phyloP scores from a whole-genome alignment of 2,888 invertebrate genomes.

The Pemphredon lugubris region DNA sequence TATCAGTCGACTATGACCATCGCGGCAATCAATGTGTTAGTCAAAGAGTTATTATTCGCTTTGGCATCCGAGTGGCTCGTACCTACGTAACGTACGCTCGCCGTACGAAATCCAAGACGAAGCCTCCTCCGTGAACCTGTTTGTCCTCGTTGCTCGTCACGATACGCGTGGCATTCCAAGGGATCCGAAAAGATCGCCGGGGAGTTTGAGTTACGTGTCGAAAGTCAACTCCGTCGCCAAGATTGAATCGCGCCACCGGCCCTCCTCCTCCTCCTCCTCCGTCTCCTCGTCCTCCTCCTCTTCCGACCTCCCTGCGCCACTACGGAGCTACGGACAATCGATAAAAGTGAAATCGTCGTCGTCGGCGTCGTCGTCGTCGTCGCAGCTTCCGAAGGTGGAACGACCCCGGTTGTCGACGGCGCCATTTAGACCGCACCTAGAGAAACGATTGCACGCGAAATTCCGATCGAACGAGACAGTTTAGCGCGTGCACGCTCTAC shows the following conservation, averaged over 20 bases:
- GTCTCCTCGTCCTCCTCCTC: constrained; percentile 34
- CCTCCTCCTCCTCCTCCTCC: constrained; percentile 39
- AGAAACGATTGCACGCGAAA: constrained; percentile 29
- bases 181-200: no score
- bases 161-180: background rate
- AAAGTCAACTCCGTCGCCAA: constrained; percentile 9
- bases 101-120: no score
- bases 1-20: no score
- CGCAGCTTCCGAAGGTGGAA: constrained; percentile 63
- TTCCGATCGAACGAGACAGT: no score
- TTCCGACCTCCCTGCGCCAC: constrained; percentile 30
- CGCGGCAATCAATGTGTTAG: no score
- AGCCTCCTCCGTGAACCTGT: no score
- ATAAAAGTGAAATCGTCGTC: constrained; percentile 60
- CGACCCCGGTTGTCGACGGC: constrained; percentile 49
- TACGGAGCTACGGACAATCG: constrained; percentile 48
- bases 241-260: constrained; percentile 42
- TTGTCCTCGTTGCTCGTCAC: no score
- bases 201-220: constrained; percentile 9
- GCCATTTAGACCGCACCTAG: constrained; percentile 34
- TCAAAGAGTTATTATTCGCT: no score
- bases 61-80: no score
- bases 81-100: no score
- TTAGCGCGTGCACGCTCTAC: no score
- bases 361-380: no score